A percentile compares a stretch with the other conserved stretches of the same genome.
phyloP scores from a whole-genome alignment of 2,888 invertebrate genomes.

The Leuctra nigra region DNA sequence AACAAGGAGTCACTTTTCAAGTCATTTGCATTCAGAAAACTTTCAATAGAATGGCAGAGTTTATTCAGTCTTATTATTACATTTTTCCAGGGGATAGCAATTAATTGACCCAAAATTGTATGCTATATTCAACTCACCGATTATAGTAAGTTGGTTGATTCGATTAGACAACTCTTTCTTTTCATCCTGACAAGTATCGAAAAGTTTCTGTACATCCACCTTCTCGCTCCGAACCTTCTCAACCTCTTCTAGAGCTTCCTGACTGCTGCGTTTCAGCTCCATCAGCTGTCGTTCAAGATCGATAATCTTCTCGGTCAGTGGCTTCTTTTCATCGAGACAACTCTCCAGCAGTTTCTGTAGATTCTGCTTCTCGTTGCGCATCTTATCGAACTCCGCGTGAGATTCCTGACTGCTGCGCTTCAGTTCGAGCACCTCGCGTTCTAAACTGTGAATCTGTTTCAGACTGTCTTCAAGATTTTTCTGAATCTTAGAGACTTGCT shows the following conservation, averaged over 20 bases:
- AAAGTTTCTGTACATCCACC: conserved; percentile 48
- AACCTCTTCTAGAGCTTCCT: conserved; percentile 43
- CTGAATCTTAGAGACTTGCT: conserved; percentile 41
- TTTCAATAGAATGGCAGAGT: no score
- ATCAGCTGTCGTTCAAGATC: conserved; percentile 40
- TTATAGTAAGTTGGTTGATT: conserved; percentile 53
- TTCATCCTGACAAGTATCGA: conserved; percentile 49
- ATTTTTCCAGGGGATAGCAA: no score
- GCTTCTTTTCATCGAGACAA: conserved; percentile 49
- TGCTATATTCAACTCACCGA: conserved; percentile 41
- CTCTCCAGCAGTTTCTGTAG: conserved; percentile 51
- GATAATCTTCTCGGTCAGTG: conserved; percentile 45
- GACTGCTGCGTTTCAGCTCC: conserved; percentile 41
- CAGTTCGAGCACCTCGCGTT: conserved; percentile 37
- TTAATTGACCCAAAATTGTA: no score
- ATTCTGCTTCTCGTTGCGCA: conserved; percentile 50
- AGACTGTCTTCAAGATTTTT: conserved; percentile 42
- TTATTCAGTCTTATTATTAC: no score
- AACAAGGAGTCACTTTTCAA: no score
- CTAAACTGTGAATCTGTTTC: conserved; percentile 43
- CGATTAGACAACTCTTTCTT: conserved; percentile 50
- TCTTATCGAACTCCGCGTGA: conserved; percentile 43
- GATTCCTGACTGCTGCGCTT: conserved; percentile 43
- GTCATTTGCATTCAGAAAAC: neutral
- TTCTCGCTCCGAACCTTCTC: conserved; percentile 50